Evolutionary conservation across 2,888 invertebrate species (phyloP).

Genomic region (Drosophila acutilabella): DNA sequence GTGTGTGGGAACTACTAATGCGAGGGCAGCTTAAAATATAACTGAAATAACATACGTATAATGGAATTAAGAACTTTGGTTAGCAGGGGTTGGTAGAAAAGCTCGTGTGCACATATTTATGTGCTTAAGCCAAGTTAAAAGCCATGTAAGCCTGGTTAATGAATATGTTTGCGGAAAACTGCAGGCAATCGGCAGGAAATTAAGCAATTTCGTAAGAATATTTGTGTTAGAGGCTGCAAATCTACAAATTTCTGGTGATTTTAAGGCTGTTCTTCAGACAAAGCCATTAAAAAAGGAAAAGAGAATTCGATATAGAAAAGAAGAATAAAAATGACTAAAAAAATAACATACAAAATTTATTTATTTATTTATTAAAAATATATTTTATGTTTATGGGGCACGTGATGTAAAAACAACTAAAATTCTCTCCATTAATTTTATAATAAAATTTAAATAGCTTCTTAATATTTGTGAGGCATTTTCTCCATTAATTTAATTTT

Average conservation of each 20-base stretch:
- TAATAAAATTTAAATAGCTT: too few species aligned
- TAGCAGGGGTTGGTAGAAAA: background rate
- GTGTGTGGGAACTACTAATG: slow-evolving; percentile 6
- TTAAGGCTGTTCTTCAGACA: too few species aligned
- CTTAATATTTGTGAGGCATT: too few species aligned
- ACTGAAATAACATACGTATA: background rate
- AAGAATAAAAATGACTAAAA: too few species aligned
- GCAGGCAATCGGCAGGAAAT: background rate
- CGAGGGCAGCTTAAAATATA: slow-evolving; percentile 28
- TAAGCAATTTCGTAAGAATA: background rate
- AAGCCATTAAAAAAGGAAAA: too few species aligned
- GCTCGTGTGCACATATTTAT: background rate
- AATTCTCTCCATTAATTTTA: too few species aligned
- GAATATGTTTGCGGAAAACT: background rate
- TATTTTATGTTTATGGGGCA: too few species aligned
- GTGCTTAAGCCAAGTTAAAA: background rate
- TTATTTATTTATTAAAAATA: too few species aligned
- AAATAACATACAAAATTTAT: too few species aligned
- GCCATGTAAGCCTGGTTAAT: slow-evolving; percentile 6
- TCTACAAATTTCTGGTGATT: background rate
- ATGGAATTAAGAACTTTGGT: background rate
- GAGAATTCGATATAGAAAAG: too few species aligned
- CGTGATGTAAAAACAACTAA: too few species aligned
- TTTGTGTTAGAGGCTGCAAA: background rate
- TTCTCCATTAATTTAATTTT: background rate